These are phyloP conservation scores for Fabriciana adippe DNA, from an alignment of 2,888 invertebrate species.

Conservation along the genomic window DNA sequence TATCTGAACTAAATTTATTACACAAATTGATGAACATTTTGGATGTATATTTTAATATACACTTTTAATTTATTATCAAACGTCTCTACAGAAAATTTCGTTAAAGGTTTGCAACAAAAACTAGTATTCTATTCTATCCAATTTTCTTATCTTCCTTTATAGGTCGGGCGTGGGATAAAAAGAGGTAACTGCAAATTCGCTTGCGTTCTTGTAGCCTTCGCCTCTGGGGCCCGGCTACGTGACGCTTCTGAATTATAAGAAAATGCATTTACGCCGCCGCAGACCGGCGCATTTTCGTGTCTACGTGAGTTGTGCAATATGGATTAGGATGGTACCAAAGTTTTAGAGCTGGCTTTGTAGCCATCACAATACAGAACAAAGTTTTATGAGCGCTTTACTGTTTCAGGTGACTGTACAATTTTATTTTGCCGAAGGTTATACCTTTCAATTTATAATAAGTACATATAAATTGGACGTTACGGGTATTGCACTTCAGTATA, in stretches of 20 bases:
- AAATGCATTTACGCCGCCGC: conserved; percentile 77
- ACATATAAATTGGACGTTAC: background rate
- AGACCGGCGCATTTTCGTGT: conserved; percentile 66
- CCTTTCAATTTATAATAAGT: conserved; percentile 15
- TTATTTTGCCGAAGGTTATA: conserved; percentile 19
- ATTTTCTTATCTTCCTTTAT: conserved; percentile 72
- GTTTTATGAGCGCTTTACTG: conserved; percentile 33
- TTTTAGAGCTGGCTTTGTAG: conserved; percentile 44
- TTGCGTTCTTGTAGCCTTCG: conserved; percentile 68
- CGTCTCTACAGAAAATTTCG: background rate
- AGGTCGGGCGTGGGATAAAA: conserved; percentile 70
- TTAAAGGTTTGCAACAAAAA: conserved; percentile 37
- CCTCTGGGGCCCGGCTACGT: conserved; percentile 71
- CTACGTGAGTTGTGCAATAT: conserved; percentile 58
- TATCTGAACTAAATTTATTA: background rate
- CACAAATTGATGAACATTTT: background rate
- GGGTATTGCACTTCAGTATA: background rate
- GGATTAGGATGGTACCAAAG: conserved; percentile 54
- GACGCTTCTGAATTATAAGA: conserved; percentile 81
- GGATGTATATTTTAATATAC: background rate
- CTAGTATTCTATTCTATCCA: conserved; percentile 59
- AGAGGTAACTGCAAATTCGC: conserved; percentile 77
- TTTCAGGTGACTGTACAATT: conserved; percentile 30
- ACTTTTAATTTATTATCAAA: background rate
- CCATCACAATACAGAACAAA: conserved; percentile 30